These are phyloP conservation scores for Rotaria magnacalcarata DNA, from an alignment of 2,888 invertebrate genomes.

Conservation along the genomic window DNA sequence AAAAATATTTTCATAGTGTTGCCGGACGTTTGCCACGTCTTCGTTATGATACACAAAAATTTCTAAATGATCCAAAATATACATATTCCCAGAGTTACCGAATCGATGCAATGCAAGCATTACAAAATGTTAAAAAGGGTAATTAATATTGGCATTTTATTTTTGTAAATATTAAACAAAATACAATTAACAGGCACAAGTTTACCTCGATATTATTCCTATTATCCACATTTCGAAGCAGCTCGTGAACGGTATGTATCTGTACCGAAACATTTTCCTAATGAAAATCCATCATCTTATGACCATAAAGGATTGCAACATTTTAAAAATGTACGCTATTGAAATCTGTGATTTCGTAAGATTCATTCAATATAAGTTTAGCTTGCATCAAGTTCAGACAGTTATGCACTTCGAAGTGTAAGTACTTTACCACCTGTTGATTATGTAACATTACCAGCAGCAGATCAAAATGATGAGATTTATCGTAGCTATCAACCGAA, in stretches of 20 bases:
- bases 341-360: too few relatives aligned
- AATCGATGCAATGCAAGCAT: neutral
- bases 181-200: neutral
- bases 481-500: neutral
- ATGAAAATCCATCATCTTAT: conserved; percentile 7
- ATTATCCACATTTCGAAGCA: neutral
- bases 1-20: neutral
- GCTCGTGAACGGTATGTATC: neutral
- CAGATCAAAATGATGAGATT: neutral
- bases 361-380: neutral
- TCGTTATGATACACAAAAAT: neutral
- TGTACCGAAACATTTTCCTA: neutral
- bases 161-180: too few relatives aligned
- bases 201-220: conserved; percentile 1
- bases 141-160: too few relatives aligned
- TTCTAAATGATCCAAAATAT: neutral
- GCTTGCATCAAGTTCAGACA: neutral
- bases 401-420: neutral
- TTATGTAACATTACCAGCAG: neutral
- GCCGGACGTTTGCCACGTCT: neutral
- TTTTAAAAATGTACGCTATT: neutral
- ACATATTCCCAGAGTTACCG: neutral
- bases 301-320: neutral
- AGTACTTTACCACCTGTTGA: neutral
- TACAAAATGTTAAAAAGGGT: neutral